Conservation (phyloP, 2,797 vertebrate species). For the Molossus alvarezi region DNA sequence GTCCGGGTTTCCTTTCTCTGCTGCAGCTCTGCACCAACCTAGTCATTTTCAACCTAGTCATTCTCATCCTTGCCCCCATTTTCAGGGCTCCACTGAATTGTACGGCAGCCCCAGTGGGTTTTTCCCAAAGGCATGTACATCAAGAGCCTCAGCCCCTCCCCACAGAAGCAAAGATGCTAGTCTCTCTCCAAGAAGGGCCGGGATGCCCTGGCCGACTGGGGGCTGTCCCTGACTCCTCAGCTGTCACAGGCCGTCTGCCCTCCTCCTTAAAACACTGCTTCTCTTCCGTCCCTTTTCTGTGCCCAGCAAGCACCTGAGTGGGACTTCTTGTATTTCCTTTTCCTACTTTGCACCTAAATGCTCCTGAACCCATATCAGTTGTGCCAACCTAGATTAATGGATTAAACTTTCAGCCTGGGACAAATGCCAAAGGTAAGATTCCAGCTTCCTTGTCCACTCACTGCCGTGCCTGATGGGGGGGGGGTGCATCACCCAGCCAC, state of each 20-base stretch:
- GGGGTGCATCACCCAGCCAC: neutral
- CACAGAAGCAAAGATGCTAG: neutral
- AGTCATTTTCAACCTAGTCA: neutral
- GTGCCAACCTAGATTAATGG: neutral
- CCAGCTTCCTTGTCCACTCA: neutral
- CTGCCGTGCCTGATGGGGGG: neutral
- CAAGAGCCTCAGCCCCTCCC: neutral
- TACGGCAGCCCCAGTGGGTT: neutral
- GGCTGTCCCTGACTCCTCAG: neutral
- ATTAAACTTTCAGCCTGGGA: neutral
- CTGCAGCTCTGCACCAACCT: neutral
- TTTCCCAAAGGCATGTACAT: neutral
- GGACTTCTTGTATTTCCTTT: neutral
- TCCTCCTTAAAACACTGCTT: neutral
- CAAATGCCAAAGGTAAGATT: neutral
- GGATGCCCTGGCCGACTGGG: accelerated
- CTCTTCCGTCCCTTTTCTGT: neutral
- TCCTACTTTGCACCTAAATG: neutral
- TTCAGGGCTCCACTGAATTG: neutral
- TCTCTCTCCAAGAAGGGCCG: neutral
- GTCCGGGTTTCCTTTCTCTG: neutral
- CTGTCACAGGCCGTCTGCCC: neutral
- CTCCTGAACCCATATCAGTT: neutral
- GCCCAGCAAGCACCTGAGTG: neutral
- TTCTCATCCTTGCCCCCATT: neutral